Percentiles rank a stretch among this genome's conserved stretches.
Evolutionary conservation across 2,888 invertebrate species (phyloP).

Genomic region (Scaptomyza flava): DNA sequence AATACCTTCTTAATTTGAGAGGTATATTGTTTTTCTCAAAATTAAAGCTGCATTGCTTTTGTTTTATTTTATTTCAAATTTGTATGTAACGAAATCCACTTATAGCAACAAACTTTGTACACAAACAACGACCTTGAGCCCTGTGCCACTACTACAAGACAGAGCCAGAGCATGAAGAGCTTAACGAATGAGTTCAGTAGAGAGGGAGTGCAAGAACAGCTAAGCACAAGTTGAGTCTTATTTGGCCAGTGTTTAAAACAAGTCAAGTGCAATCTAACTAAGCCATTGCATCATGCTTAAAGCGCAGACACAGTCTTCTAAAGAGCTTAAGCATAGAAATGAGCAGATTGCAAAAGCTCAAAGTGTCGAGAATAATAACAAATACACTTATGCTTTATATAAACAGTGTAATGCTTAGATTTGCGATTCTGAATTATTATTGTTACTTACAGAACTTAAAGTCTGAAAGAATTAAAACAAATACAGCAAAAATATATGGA

Average conservation of each 20-base stretch:
- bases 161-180: conserved; percentile 9
- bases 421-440: neutral
- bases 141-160: neutral
- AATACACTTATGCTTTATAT: neutral
- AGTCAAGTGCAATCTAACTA: conserved; percentile 70
- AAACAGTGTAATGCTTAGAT: neutral
- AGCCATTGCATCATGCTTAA: conserved; percentile 65
- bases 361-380: conserved; percentile 9
- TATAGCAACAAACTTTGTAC: conserved; percentile 12
- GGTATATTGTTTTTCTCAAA: neutral
- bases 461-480: too few relatives aligned
- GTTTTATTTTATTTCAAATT: neutral
- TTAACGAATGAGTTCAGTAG: conserved; percentile 23
- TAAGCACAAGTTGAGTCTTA: conserved; percentile 51
- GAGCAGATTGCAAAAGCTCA: conserved; percentile 26
- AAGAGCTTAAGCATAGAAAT: conserved; percentile 26
- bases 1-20: neutral
- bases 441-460: neutral
- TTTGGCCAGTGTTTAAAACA: conserved; percentile 51
- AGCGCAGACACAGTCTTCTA: conserved; percentile 15
- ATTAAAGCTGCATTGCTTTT: neutral
- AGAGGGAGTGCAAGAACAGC: conserved; percentile 6
- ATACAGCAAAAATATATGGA: neutral
- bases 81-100: neutral
- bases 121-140: conserved; percentile 40